phyloP scores from a whole-genome alignment of 30 jellyfish, hydroid and myxozoan genomes.

The Hydra vulgaris region DNA sequence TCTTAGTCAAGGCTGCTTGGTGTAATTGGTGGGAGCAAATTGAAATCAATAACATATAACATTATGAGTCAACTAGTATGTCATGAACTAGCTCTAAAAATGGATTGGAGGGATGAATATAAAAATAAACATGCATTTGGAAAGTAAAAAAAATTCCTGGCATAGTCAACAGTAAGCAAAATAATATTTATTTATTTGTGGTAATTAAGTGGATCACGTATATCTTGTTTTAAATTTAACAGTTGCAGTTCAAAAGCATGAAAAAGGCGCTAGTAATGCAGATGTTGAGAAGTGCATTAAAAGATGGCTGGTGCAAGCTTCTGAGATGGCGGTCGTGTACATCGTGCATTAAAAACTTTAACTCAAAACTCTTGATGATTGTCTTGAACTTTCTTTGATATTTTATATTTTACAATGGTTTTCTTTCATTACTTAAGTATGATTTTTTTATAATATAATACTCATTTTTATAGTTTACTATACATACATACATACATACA shows the following conservation, averaged over 20 bases:
- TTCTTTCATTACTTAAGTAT: background rate
- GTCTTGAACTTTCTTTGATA: background rate
- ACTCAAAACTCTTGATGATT: background rate
- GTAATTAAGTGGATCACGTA: background rate
- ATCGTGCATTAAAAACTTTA: background rate
- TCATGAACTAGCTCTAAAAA: background rate
- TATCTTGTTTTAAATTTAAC: background rate
- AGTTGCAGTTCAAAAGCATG: background rate
- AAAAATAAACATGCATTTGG: background rate
- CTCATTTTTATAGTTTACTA: background rate
- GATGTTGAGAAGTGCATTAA: background rate
- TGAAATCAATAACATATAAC: background rate
- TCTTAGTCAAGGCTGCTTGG: background rate
- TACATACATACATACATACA: background rate
- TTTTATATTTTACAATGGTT: background rate
- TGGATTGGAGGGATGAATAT: background rate
- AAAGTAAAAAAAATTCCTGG: background rate
- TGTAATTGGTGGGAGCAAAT: background rate
- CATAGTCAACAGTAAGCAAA: background rate
- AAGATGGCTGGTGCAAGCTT: background rate
- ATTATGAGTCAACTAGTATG: background rate
- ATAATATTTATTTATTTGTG: background rate
- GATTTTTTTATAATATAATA: background rate
- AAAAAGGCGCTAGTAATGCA: background rate
- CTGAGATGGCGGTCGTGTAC: background rate